Evolutionary conservation across 1,140 invertebrate species (phyloP), one percentile per base, ranked within the genome.

Genomic region (Cydia strobilella): DNA sequence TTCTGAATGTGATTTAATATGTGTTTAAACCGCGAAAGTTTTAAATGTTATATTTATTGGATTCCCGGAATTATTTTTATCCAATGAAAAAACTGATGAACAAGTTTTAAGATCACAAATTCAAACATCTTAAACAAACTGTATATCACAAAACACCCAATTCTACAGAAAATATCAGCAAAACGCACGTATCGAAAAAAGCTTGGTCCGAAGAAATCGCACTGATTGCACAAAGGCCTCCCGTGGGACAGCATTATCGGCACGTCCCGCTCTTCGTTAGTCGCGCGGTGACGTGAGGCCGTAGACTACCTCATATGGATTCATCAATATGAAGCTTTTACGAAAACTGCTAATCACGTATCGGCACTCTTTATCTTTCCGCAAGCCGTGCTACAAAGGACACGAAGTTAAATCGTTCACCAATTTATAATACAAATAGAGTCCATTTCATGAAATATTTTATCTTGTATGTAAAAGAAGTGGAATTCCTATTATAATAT

Each of bases 181-280:
- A 82, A 59, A 59, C 20, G 18, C 54, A 20, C 20, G 82, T 83
- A 87, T 85, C 85, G 80, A 75, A 75, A 75, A 80, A 80, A 76
- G 81, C 81, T 72, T 74, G 82, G 77, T 81, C 77, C 77, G 84
- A 88, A 89, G 86, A 88, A 90, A 88, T 83, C 87, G 84, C 84
- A 83, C 84, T 90, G 88, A 90, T 90, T 90, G 87, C 86, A 90
- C 88, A 90, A 90, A 90, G 86, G 87, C 79, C 82, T 84, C 87
- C 83, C 88, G 76, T 72, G 87, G 82, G 88, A 85, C 83, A 76
- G 84, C 85, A 90, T 90, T 90, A 89, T 87, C 87, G 85, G 87
- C 88, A 88, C 88, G 86, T 88, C 78, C 77, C 83, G 84, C 84
- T 84, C 82, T 89, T 89, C 86, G 87, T 88, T 89, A 89, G 83